Percentiles rank a stretch among this genome's conserved stretches.
Evolutionary conservation across 2,113 vertebrate species (phyloP).

Genomic region (Centropristis striata): DNA sequence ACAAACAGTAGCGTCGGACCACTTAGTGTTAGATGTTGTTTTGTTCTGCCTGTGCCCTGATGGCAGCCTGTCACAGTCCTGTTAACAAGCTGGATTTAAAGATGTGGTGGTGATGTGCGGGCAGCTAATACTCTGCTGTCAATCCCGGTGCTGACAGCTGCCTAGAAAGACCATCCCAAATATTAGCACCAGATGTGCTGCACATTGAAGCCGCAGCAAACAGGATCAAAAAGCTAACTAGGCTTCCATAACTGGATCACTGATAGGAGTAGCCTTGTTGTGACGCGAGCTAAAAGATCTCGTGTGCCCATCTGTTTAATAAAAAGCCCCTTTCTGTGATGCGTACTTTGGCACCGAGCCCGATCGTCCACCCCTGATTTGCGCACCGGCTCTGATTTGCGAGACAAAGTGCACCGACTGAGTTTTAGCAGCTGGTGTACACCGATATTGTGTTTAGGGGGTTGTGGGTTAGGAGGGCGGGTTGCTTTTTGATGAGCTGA

Average conservation of each 20-base stretch:
- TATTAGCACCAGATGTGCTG: constrained; percentile 80
- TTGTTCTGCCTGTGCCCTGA: constrained; percentile 49
- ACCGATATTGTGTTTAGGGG: constrained; percentile 64
- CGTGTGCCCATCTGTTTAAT: constrained; percentile 69
- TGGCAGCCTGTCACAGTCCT: constrained; percentile 65
- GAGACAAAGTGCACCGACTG: constrained; percentile 55
- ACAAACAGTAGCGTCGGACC: constrained; percentile 4
- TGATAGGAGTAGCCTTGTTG: constrained; percentile 60
- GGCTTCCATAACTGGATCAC: constrained; percentile 51
- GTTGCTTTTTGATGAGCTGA: constrained; percentile 50
- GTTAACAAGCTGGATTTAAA: constrained; percentile 80
- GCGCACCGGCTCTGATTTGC: constrained; percentile 48
- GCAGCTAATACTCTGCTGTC: constrained; percentile 77
- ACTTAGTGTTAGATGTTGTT: constrained; percentile 38
- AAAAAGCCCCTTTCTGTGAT: constrained; percentile 59
- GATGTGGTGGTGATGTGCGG: constrained; percentile 67
- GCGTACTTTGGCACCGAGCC: constrained; percentile 50
- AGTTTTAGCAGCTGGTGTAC: constrained; percentile 65
- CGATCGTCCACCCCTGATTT: constrained; percentile 47
- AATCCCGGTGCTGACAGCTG: constrained; percentile 79
- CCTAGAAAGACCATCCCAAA: constrained; percentile 77
- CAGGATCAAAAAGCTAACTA: constrained; percentile 69
- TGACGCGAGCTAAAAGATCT: constrained; percentile 53
- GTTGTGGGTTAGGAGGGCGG: constrained; percentile 35
- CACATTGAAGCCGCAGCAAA: constrained; percentile 56